A percentile compares a stretch with the other conserved stretches of the same genome.
phyloP scores from a whole-genome alignment of 1,140 invertebrate genomes.

The Caerostris extrusa region DNA sequence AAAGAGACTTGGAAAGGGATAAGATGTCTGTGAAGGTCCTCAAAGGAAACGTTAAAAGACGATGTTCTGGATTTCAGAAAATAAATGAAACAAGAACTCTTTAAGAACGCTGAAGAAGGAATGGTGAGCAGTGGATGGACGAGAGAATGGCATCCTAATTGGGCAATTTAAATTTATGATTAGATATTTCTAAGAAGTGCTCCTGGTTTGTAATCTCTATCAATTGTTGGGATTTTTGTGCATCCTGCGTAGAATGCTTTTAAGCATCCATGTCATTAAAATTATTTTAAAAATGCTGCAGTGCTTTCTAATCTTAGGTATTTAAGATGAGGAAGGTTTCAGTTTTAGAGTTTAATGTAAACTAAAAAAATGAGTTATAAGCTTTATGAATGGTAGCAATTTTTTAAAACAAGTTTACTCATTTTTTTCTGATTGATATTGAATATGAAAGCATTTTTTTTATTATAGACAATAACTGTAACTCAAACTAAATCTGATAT shows the following conservation, averaged over 20 bases:
- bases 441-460: too few relatives aligned
- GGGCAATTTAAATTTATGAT: constrained; percentile 70
- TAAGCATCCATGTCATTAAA: not conserved
- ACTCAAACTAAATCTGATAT: too few relatives aligned
- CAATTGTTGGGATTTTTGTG: not conserved
- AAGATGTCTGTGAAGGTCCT: constrained; percentile 61
- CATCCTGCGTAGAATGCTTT: not conserved
- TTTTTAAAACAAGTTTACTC: too few relatives aligned
- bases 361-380: too few relatives aligned
- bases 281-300: not conserved
- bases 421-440: too few relatives aligned
- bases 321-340: too few relatives aligned
- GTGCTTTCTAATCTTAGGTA: too few relatives aligned
- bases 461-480: too few relatives aligned
- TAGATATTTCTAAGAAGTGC: constrained; percentile 24
- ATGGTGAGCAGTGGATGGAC: not conserved
- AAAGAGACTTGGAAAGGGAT: constrained; percentile 15
- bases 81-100: constrained; percentile 56
- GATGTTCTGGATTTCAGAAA: constrained; percentile 65
- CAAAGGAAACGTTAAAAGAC: constrained; percentile 69
- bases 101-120: constrained; percentile 10
- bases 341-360: too few relatives aligned
- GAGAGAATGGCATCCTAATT: constrained; percentile 26
- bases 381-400: too few relatives aligned
- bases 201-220: not conserved